Percentiles rank a stretch among this genome's conserved stretches.
Evolutionary conservation across 2,113 vertebrate species (phyloP).

Genomic region (Siniperca knerii): DNA sequence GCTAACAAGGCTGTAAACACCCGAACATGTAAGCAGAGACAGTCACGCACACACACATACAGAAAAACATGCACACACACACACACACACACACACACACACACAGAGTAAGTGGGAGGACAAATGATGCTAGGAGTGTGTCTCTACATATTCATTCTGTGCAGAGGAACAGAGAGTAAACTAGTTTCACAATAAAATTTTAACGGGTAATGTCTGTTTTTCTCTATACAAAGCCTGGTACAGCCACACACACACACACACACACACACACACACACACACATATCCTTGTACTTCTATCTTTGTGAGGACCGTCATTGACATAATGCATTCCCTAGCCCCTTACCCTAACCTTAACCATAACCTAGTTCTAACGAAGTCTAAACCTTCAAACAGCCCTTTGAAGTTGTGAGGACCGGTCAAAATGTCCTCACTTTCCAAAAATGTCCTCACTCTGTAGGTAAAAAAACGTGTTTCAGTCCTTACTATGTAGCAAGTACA

Average conservation of each 20-base stretch:
- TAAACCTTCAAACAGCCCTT: no score
- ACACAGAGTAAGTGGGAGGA: conserved; percentile 6
- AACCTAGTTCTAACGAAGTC: no score
- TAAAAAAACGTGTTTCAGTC: no score
- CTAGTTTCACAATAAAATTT: conserved; percentile 21
- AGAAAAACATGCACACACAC: neutral
- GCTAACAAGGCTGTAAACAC: conserved; percentile 31
- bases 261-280: conserved; percentile 1
- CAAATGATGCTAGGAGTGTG: conserved; percentile 21
- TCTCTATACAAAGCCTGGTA: neutral
- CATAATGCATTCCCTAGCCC: no score
- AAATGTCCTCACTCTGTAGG: no score
- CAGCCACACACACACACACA: neutral
- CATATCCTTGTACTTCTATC: neutral
- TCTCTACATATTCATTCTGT: conserved; percentile 41
- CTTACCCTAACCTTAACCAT: no score
- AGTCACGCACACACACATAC: neutral
- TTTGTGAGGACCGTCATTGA: no score
- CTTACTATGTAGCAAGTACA: no score
- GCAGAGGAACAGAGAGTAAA: conserved; percentile 16
- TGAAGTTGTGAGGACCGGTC: no score
- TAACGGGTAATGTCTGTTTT: conserved; percentile 24
- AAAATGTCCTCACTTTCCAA: no score
- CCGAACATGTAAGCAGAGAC: neutral
- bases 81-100: neutral